phyloP scores from a whole-genome alignment of 2,888 invertebrate species.

The Hoplodrina ambigua region DNA sequence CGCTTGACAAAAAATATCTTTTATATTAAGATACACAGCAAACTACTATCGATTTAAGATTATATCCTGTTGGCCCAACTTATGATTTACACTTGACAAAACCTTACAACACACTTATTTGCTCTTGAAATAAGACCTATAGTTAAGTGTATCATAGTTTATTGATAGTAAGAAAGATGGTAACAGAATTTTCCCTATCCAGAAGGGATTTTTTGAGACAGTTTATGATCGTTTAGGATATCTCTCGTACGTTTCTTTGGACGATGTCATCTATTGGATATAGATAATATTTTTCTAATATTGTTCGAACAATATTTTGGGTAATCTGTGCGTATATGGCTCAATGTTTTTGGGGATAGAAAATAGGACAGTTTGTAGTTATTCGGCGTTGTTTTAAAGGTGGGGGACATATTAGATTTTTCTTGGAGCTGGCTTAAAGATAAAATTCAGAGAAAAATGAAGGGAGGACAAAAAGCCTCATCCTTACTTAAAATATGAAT shows the following conservation, averaged over 20 bases:
- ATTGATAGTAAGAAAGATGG: not conserved
- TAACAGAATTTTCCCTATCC: conserved; percentile 55
- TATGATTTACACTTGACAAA: not conserved
- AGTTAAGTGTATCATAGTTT: conserved; percentile 16
- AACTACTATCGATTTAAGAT: conserved; percentile 70
- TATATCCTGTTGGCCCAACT: conserved; percentile 52
- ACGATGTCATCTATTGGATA: conserved; percentile 56
- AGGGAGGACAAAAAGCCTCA: too few species aligned
- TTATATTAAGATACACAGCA: conserved; percentile 56
- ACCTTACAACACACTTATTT: not conserved
- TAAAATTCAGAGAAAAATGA: too few species aligned
- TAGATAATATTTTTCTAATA: conserved; percentile 62
- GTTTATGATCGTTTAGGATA: conserved; percentile 74
- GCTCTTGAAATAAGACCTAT: not conserved
- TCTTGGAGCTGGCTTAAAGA: not conserved
- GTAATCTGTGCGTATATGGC: conserved; percentile 37
- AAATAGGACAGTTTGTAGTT: conserved; percentile 28
- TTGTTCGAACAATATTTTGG: conserved; percentile 50
- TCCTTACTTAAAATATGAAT: too few species aligned
- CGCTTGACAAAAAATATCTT: conserved; percentile 50
- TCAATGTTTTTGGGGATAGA: conserved; percentile 25
- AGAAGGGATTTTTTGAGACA: conserved; percentile 71
- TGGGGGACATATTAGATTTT: conserved; percentile 2
- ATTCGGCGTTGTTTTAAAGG: conserved; percentile 13
- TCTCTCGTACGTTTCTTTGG: conserved; percentile 58